Conservation (phyloP, 2,888 invertebrate genomes). For the Himalopsyche tibetana region DNA sequence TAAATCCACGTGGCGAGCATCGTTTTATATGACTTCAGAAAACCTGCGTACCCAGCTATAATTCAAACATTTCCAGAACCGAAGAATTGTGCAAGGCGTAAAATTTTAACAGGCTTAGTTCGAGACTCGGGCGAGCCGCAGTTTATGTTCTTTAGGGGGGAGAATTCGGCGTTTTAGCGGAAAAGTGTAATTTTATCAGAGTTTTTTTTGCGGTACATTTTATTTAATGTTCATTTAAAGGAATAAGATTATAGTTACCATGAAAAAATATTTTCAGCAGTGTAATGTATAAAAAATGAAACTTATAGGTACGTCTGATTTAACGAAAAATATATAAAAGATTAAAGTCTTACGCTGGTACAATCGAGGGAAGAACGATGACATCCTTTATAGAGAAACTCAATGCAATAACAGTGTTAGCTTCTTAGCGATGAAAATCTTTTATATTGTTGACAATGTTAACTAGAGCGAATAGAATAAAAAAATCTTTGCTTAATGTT, state of each 20-base stretch:
- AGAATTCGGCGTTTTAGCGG: not conserved
- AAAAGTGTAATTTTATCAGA: slow-evolving; percentile 29
- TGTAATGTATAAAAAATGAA: no score
- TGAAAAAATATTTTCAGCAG: no score
- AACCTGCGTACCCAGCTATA: slow-evolving; percentile 47
- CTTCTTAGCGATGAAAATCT: no score
- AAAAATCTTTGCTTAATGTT: no score
- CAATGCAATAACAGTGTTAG: no score
- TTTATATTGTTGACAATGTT: no score
- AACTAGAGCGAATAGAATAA: no score
- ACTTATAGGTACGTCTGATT: no score
- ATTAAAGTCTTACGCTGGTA: no score
- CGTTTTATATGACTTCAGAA: slow-evolving; percentile 25
- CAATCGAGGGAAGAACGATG: no score
- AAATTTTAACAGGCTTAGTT: slow-evolving; percentile 55
- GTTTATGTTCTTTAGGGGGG: slow-evolving; percentile 44
- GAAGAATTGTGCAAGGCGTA: slow-evolving; percentile 54
- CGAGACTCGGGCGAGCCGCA: slow-evolving; percentile 42
- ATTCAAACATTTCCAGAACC: slow-evolving; percentile 52
- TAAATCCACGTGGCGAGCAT: slow-evolving; percentile 12
- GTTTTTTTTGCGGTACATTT: not conserved
- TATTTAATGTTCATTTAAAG: not conserved
- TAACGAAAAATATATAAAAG: no score
- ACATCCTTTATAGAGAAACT: no score
- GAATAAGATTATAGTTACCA: not conserved